phyloP scores from a whole-genome alignment of 2,113 vertebrate species.

The Sitta europaea region DNA sequence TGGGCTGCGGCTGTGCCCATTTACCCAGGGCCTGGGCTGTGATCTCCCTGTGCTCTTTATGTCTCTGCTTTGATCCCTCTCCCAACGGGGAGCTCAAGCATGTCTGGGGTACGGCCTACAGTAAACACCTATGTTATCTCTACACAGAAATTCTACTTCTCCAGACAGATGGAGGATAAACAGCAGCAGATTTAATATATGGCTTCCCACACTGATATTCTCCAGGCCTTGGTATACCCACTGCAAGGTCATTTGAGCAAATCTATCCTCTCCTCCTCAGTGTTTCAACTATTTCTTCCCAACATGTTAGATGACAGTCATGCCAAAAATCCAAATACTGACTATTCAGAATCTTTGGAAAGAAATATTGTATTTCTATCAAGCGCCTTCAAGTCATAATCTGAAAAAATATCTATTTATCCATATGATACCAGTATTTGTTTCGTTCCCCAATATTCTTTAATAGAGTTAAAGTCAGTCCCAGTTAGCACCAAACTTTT shows the following conservation, averaged over 20 bases:
- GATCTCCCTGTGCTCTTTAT: background rate
- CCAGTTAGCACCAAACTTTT: background rate
- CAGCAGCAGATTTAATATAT: background rate
- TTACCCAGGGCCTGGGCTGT: background rate
- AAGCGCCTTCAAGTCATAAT: background rate
- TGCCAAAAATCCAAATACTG: background rate
- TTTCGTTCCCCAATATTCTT: background rate
- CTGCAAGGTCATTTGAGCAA: background rate
- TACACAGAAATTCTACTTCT: background rate
- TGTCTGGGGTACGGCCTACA: background rate
- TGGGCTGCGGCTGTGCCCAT: background rate
- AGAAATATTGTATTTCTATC: background rate
- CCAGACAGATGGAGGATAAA: background rate
- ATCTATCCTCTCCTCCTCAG: background rate
- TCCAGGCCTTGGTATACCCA: background rate
- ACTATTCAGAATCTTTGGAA: background rate
- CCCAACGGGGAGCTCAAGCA: background rate
- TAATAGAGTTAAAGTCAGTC: background rate
- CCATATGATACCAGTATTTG: background rate
- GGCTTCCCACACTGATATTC: background rate
- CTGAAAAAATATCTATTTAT: background rate
- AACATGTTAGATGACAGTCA: background rate
- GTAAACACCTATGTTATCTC: background rate
- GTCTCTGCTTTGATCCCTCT: background rate
- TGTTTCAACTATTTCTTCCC: background rate